phyloP scores from a whole-genome alignment of 2,888 invertebrate species.

The Leptopilina myrica region DNA sequence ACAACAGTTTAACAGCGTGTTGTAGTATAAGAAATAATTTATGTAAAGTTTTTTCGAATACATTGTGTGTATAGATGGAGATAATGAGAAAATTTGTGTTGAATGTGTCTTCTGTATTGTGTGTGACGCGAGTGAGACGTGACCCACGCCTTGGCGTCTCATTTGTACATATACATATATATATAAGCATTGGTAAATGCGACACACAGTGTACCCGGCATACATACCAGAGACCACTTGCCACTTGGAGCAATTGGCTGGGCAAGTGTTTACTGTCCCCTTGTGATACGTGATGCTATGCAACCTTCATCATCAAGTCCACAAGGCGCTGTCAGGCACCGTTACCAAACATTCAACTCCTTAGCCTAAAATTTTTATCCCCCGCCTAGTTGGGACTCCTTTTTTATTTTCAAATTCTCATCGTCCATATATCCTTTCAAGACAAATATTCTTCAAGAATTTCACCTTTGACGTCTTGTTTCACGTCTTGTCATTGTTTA shows the following conservation, averaged over 20 bases:
- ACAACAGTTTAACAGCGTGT: too few species aligned
- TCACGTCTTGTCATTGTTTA: too few species aligned
- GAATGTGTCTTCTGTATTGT: conserved; percentile 4
- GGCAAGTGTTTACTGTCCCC: conserved; percentile 75
- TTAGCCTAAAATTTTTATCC: conserved; percentile 17
- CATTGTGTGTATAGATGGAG: neutral
- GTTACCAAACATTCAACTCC: conserved; percentile 46
- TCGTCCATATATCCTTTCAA: too few species aligned
- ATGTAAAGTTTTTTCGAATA: neutral
- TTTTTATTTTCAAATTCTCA: too few species aligned
- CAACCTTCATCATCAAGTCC: conserved; percentile 62
- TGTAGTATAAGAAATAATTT: too few species aligned
- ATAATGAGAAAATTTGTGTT: conserved; percentile 12
- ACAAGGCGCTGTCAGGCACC: conserved; percentile 58
- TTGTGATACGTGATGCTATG: conserved; percentile 74
- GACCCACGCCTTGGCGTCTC: conserved; percentile 53
- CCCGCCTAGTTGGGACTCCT: too few species aligned
- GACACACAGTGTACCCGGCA: conserved; percentile 57
- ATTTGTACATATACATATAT: conserved; percentile 45
- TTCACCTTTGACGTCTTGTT: too few species aligned
- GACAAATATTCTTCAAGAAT: too few species aligned
- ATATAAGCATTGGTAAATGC: conserved; percentile 56
- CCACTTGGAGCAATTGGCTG: conserved; percentile 74
- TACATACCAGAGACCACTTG: conserved; percentile 67
- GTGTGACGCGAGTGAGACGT: conserved; percentile 55